phyloP scores from a whole-genome alignment of 2,888 invertebrate genomes.

The Tenthredo livida region DNA sequence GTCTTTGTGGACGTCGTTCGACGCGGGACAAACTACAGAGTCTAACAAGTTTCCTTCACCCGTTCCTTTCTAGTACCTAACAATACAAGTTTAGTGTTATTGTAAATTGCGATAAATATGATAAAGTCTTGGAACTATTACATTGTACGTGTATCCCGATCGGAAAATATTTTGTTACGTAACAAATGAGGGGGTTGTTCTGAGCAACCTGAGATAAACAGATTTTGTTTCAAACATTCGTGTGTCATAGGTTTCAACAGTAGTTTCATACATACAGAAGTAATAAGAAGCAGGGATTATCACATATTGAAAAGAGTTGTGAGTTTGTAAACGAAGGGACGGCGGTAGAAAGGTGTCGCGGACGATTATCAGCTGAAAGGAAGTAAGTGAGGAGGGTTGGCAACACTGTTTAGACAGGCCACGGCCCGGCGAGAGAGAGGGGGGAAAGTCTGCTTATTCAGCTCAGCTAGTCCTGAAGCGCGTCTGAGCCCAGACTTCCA shows the following conservation, averaged over 20 bases:
- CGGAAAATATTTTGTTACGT: background rate
- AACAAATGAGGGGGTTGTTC: conserved; percentile 30
- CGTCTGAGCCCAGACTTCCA: conserved; percentile 19
- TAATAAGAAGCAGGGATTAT: conserved; percentile 10
- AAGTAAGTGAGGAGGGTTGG: conserved; percentile 30
- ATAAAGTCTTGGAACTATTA: background rate
- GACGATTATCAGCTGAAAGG: conserved; percentile 22
- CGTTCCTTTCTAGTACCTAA: background rate
- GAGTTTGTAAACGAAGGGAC: background rate
- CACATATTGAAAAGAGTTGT: background rate
- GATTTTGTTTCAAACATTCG: conserved; percentile 33
- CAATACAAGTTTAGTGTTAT: background rate
- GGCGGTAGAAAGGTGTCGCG: conserved; percentile 1
- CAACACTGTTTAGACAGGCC: conserved; percentile 44
- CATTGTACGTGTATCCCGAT: background rate
- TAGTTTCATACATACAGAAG: background rate
- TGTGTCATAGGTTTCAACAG: background rate
- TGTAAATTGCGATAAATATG: conserved; percentile 2
- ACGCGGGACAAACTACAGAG: background rate
- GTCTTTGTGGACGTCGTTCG: background rate
- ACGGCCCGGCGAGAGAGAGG: background rate
- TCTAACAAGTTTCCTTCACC: background rate
- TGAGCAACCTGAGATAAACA: background rate
- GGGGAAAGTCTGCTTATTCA: conserved; percentile 39
- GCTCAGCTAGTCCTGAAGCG: conserved; percentile 44